These are phyloP conservation scores for Crax fasciolata DNA, from an alignment of 2,797 vertebrate genomes.

Conservation along the genomic window DNA sequence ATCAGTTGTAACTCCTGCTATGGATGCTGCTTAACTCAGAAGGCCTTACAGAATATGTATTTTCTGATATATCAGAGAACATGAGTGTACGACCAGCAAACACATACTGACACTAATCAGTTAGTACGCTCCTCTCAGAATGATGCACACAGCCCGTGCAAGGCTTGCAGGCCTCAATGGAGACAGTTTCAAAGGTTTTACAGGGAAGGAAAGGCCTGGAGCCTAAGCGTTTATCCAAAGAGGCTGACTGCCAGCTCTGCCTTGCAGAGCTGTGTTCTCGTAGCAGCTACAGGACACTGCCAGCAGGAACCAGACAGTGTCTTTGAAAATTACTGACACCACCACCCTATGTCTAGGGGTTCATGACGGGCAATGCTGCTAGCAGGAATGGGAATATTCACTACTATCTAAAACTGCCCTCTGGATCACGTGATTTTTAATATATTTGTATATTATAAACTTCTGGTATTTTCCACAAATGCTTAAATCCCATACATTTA, in stretches of 20 bases:
- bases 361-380: rapidly evolving
- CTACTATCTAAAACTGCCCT: not conserved
- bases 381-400: not conserved
- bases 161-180: not conserved
- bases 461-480: not conserved
- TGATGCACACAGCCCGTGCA: not conserved
- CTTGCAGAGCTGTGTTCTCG: not conserved
- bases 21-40: not conserved
- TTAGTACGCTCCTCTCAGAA: not conserved
- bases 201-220: not conserved
- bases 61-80: not conserved
- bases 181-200: not conserved
- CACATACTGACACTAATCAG: not conserved
- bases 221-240: not conserved
- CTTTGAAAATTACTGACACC: not conserved
- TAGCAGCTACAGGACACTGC: not conserved
- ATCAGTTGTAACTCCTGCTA: not conserved
- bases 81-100: not conserved
- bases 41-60: not conserved
- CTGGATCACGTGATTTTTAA: not conserved
- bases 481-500: not conserved
- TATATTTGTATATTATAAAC: not conserved
- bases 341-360: not conserved
- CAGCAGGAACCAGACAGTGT: not conserved
- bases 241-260: not conserved